Evolutionary conservation across 2,113 vertebrate genomes (phyloP), one percentile per base, ranked within the genome.

Genomic region (Lophura nycthemera): DNA sequence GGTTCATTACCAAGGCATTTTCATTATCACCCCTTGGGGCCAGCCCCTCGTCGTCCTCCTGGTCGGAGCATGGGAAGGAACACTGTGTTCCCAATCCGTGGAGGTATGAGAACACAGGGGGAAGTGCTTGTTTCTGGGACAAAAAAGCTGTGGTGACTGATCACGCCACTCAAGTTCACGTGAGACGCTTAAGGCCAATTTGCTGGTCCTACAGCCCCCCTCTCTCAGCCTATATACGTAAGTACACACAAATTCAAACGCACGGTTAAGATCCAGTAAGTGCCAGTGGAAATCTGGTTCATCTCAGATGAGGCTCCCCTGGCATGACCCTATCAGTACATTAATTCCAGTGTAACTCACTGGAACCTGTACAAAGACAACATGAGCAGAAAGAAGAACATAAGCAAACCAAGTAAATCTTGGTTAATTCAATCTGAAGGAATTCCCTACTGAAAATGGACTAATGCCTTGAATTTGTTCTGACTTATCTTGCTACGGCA

Each of bases 21-120:
- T 70, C 96, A 94, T 88, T 19, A 81, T 86, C 80, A 54, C 88
- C 91, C 94, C 96, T 97, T 42, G 2, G 81, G 95, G 96, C 96
- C 89, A 96, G 93, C 91, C 86, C 93, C 88, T 95, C 57, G 19
- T 89, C 1, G 61, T 96, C 67, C 90, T 97, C 80, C 96, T 95
- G 97, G 91, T 85, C 34, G 38, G 86, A 86, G 83, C 95, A 89
- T 81, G 96, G 94, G 95, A 96, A 92, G 96, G 96, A 97, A 97
- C 97, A 94, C 81, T 71, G 78, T 97, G 97, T 97, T 96, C 97
- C 52, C 75, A 95, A 36, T 90, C 24, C 65, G 60, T 65, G 14
- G 74, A 95, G 77, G 76, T 77, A 95, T 94, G 78, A 93, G 95
- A 80, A 89, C 88, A 71, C 65, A 79, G 80, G 75, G 94, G 89